Evolutionary conservation across 2,113 vertebrate species (phyloP).

Genomic region (Psilopsiagon aymara): DNA sequence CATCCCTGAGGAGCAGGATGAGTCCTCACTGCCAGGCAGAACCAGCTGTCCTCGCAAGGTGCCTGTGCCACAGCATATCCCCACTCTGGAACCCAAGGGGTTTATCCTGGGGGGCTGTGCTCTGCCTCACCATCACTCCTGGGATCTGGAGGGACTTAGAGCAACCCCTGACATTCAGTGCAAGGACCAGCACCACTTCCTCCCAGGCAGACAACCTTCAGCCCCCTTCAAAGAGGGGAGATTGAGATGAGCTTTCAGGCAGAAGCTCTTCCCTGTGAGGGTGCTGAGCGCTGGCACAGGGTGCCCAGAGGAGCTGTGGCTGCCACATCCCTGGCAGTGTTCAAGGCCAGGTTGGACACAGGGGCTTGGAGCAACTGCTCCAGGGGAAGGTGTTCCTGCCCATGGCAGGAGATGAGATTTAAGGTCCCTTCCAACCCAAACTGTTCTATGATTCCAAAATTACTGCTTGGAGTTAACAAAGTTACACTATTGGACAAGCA

Average conservation of each 20-base stretch:
- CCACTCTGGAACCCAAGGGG: not conserved
- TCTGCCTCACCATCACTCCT: not conserved
- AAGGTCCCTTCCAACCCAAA: not conserved
- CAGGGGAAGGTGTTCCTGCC: not conserved
- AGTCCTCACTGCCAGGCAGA: not conserved
- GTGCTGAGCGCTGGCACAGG: not conserved
- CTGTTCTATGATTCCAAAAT: not conserved
- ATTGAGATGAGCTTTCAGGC: not conserved
- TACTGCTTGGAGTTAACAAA: accelerated
- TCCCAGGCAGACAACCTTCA: not conserved
- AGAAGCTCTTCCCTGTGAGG: not conserved
- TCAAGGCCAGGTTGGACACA: not conserved
- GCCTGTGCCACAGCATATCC: accelerated
- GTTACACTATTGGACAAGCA: accelerated
- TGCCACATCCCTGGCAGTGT: not conserved
- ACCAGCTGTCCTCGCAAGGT: accelerated
- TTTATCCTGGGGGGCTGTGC: not conserved
- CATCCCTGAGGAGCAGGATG: accelerated
- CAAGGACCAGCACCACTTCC: not conserved
- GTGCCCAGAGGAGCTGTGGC: not conserved
- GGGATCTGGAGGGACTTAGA: not conserved
- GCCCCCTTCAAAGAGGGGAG: not conserved
- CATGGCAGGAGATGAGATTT: not conserved
- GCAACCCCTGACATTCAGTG: accelerated
- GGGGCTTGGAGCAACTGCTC: not conserved